Conservation (phyloP, 2,888 invertebrate species). For the Eupeodes latifasciatus region DNA sequence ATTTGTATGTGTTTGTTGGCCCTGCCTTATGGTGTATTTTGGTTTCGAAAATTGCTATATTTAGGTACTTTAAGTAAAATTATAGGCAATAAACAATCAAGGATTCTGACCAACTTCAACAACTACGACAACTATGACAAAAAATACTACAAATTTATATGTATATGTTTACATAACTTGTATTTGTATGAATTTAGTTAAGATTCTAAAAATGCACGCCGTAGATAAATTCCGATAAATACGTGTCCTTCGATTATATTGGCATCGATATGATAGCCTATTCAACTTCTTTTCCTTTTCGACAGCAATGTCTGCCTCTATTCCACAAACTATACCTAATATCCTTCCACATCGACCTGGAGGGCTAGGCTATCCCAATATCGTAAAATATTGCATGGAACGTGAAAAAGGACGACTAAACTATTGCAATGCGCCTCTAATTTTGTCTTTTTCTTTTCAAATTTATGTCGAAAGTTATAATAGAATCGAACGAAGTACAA, state of each 20-base stretch:
- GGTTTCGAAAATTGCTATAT: slow-evolving; percentile 55
- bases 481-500: slow-evolving; percentile 48
- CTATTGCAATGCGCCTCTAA: slow-evolving; percentile 34
- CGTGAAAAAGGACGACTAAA: slow-evolving; percentile 34
- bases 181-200: slow-evolving; percentile 7
- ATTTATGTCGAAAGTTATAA: slow-evolving; percentile 73
- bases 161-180: too few relatives aligned
- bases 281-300: slow-evolving; percentile 1
- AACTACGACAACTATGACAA: slow-evolving; percentile 1
- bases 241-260: slow-evolving; percentile 69
- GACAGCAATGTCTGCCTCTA: not conserved
- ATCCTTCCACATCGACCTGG: not conserved
- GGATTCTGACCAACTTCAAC: slow-evolving; percentile 10
- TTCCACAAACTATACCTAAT: not conserved
- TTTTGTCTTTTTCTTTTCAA: slow-evolving; percentile 27
- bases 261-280: slow-evolving; percentile 52
- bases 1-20: not conserved
- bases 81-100: slow-evolving; percentile 72
- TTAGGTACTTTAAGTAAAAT: slow-evolving; percentile 44
- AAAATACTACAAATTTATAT: not conserved
- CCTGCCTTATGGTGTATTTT: slow-evolving; percentile 5
- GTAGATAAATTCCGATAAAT: slow-evolving; percentile 68
- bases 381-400: slow-evolving; percentile 62
- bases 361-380: not conserved
- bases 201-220: slow-evolving; percentile 66